A percentile compares a stretch with the other conserved stretches of the same genome.
Evolutionary conservation across 2,113 vertebrate species (phyloP).

Genomic region (Pagrus major): DNA sequence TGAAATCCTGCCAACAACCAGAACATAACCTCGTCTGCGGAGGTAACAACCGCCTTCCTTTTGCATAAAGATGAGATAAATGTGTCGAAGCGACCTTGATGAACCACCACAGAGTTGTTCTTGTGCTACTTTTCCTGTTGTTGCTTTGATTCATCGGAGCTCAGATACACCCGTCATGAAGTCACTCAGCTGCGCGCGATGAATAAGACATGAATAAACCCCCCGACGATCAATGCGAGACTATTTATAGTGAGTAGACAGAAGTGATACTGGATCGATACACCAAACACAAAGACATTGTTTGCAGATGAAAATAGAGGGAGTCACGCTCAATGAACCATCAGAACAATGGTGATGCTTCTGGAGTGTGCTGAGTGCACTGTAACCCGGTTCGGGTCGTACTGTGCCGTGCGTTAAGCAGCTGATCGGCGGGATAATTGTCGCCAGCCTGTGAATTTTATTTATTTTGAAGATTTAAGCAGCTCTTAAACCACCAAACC

Average conservation of each 20-base stretch:
- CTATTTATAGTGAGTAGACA: slow-evolving; percentile 52
- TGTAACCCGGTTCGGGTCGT: background rate
- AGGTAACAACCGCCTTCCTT: too few relatives aligned
- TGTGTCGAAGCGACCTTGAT: slow-evolving; percentile 3
- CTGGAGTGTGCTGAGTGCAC: background rate
- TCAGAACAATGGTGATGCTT: background rate
- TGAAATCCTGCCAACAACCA: too few relatives aligned
- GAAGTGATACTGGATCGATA: slow-evolving; percentile 49
- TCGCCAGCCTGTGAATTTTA: slow-evolving; percentile 1
- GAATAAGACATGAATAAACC: slow-evolving; percentile 56
- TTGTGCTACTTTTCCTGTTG: background rate
- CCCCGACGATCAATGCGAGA: slow-evolving; percentile 44
- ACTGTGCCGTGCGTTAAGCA: background rate
- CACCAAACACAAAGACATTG: slow-evolving; percentile 39
- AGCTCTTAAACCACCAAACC: slow-evolving; percentile 13
- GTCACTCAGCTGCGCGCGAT: slow-evolving; percentile 5
- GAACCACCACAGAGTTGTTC: background rate
- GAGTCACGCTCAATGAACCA: slow-evolving; percentile 32
- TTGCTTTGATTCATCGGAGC: background rate
- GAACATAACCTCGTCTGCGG: too few relatives aligned
- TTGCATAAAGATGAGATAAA: background rate
- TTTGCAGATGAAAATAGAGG: slow-evolving; percentile 43
- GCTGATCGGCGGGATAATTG: slow-evolving; percentile 7
- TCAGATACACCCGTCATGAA: slow-evolving; percentile 10
- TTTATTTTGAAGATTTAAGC: slow-evolving; percentile 10